phyloP scores from a whole-genome alignment of 2,113 vertebrate genomes.

The Orthonyx spaldingii region DNA sequence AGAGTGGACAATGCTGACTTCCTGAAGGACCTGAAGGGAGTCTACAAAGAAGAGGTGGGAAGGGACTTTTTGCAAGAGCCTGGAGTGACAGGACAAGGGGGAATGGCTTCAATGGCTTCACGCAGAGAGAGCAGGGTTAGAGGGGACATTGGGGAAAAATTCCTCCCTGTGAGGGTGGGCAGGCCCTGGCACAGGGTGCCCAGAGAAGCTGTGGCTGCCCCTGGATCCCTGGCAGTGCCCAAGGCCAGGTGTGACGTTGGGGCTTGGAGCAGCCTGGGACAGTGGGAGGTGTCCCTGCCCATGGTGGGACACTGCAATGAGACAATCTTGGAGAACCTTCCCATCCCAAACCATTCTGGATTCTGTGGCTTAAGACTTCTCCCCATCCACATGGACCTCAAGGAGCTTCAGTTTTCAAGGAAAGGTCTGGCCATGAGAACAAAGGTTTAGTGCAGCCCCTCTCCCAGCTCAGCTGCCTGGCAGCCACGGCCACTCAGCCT shows the following conservation, averaged over 20 bases:
- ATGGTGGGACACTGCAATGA: no score
- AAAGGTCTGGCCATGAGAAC: not conserved
- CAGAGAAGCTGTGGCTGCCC: not conserved
- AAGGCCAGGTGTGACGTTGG: no score
- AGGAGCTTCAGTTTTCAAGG: not conserved
- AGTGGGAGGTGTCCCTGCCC: no score
- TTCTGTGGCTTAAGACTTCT: not conserved
- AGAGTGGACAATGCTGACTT: not conserved
- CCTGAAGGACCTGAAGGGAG: not conserved
- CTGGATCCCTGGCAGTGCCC: not conserved
- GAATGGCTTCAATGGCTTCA: fast-evolving
- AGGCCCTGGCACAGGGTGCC: not conserved
- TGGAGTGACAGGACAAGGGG: not conserved
- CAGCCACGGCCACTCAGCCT: not conserved
- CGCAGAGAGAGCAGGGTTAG: fast-evolving
- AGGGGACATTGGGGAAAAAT: fast-evolving
- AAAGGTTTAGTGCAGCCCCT: not conserved
- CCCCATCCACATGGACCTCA: fast-evolving
- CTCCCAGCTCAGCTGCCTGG: not conserved
- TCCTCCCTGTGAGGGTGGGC: fast-evolving
- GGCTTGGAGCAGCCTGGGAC: no score
- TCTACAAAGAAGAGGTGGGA: not conserved
- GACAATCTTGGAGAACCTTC: no score
- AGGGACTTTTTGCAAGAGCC: not conserved
- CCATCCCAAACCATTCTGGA: not conserved